phyloP scores from a whole-genome alignment of 2,888 invertebrate species.

The Agonopterix alstromeriana region DNA sequence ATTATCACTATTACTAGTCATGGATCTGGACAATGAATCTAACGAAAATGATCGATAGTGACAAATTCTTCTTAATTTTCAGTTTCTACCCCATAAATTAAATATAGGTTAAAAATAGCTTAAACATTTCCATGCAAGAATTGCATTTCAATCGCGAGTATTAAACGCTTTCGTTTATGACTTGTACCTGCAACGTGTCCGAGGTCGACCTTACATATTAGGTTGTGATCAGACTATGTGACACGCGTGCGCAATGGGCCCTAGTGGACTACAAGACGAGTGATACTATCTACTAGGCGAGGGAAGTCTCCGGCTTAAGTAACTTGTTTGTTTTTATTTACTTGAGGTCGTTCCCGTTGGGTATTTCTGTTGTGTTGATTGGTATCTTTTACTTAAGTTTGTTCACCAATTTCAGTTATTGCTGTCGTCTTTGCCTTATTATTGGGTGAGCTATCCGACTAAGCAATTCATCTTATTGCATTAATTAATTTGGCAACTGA shows the following conservation, averaged over 20 bases:
- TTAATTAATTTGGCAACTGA: background rate
- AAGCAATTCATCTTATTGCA: background rate
- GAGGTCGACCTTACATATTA: slow-evolving; percentile 64
- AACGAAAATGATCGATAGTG: too few relatives aligned
- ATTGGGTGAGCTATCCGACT: background rate
- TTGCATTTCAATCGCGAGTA: too few relatives aligned
- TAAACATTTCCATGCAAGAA: too few relatives aligned
- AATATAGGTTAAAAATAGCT: too few relatives aligned
- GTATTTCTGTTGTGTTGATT: background rate
- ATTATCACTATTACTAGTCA: too few relatives aligned
- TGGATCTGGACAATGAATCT: too few relatives aligned
- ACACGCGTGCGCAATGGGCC: slow-evolving; percentile 46
- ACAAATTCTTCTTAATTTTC: too few relatives aligned
- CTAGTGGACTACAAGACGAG: slow-evolving; percentile 11
- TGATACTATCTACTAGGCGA: slow-evolving; percentile 5
- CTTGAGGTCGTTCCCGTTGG: background rate
- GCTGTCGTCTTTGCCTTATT: background rate
- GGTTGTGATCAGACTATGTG: slow-evolving; percentile 53
- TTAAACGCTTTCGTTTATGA: slow-evolving; percentile 6
- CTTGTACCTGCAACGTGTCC: slow-evolving; percentile 27
- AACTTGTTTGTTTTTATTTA: slow-evolving; percentile 6
- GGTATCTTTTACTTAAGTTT: background rate
- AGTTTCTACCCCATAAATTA: too few relatives aligned
- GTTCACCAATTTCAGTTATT: background rate
- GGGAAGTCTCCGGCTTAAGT: slow-evolving; percentile 1